A percentile compares a stretch with the other conserved stretches of the same genome.
phyloP scores from a whole-genome alignment of 2,113 vertebrate genomes.

The Rhipidura dahli region DNA sequence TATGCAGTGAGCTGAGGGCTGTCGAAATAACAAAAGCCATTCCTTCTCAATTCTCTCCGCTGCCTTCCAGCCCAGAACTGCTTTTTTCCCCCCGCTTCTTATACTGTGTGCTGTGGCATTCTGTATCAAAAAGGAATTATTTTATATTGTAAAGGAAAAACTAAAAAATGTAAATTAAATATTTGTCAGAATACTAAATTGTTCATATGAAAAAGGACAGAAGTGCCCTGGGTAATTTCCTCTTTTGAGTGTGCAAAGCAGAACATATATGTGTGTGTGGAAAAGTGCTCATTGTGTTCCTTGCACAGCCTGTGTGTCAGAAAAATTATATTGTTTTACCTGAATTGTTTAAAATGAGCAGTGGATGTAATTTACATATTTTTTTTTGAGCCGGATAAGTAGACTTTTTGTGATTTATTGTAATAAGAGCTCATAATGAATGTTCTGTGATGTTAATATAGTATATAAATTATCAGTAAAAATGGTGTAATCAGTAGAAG shows the following conservation, averaged over 20 bases:
- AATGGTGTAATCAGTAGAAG: neutral
- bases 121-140: neutral
- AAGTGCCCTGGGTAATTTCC: neutral
- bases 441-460: neutral
- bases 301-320: neutral
- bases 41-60: neutral
- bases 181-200: neutral
- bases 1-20: conserved; percentile 35
- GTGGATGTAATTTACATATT: neutral
- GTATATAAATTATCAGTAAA: neutral
- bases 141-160: neutral
- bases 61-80: neutral
- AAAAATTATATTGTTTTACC: conserved; percentile 12
- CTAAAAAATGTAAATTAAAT: conserved; percentile 4
- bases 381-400: conserved; percentile 20
- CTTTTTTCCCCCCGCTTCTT: neutral
- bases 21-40: conserved; percentile 52
- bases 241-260: neutral
- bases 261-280: neutral
- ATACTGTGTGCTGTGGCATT: neutral
- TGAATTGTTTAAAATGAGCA: conserved; percentile 10
- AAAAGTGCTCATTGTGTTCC: neutral
- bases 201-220: neutral
- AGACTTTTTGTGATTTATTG: neutral
- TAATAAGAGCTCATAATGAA: conserved; percentile 4